Percentiles rank a stretch among this genome's conserved stretches.
Conservation (phyloP, 2,113 vertebrate genomes). For the Xiphophorus hellerii region DNA sequence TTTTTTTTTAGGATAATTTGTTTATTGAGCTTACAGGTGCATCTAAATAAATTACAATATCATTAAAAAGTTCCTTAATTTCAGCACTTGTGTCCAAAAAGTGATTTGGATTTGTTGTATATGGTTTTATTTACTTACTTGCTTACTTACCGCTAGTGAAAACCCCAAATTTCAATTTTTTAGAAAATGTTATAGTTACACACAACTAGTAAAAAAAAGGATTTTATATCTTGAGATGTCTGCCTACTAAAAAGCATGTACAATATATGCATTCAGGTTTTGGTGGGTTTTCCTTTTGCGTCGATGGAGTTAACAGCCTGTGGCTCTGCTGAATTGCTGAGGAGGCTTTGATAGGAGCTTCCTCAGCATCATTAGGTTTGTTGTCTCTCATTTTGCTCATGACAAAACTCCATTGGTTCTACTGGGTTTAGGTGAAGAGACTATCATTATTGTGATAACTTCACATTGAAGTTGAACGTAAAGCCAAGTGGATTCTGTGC, state of each 20-base stretch:
- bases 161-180: background rate
- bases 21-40: too few species aligned
- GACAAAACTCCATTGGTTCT: background rate
- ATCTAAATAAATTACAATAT: too few species aligned
- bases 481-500: background rate
- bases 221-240: background rate
- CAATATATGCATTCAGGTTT: too few species aligned
- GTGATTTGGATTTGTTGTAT: background rate
- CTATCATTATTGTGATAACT: background rate
- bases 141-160: too few species aligned
- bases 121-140: background rate
- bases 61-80: background rate
- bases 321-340: too few species aligned
- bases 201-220: background rate
- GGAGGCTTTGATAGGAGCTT: background rate
- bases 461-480: background rate
- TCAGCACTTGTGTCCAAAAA: background rate
- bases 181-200: background rate
- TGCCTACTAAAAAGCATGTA: background rate
- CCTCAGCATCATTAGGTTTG: background rate
- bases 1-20: too few species aligned
- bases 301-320: too few species aligned
- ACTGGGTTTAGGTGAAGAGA: background rate
- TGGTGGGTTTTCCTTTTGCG: too few species aligned
- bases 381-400: background rate